Base-by-base conservation (phyloP, 2,888 invertebrate species). In the Ichneumoninae sp. region DNA sequence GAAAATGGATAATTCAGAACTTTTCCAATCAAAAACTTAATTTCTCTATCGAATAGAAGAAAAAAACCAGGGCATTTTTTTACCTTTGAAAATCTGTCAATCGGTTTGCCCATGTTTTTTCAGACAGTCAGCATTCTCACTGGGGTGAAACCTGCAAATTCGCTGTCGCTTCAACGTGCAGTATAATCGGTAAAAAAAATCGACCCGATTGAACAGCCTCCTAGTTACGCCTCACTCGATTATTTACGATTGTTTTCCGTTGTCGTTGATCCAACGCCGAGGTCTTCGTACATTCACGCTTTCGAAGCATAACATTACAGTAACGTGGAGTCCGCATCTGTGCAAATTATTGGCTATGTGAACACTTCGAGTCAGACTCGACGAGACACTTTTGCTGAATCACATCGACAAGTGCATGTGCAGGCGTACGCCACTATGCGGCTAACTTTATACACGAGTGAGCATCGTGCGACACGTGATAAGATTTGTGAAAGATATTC, bases 401-500 rank as follows among this genome's bases (percentile, higher is more conserved):
- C 57, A 19, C 22, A 16, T 54, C 8, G 22, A 22, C 1, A 54
- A 54, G 22, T 6, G 22, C 26, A 10, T 57, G 57, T 57, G 22
- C 26, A 10, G 10, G 8, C 13, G 13, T 44, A 26, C 54, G 8
- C 54, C 4, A 26, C 54, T 4, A n/a, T 33, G 60, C 16, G 6
- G 26, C 60, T 26, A 1, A n/a, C 16, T 33, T 16, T 63, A 30
- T 13, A 16, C 16, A 33, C 33, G 60, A 63, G 6, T n/a, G 26
- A 30, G 60, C 68, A 16, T 66, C n/a, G 66, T 10, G 33, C 19
- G 54, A 66, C 19, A 26, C 50, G 63, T 19, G 26, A 63, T 70
- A 74, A 83, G 68, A 74, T 74, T 68, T 73, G 60, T 50, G 16
- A 83, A 71, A 83, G 69, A 73, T 50, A 26, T 52, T 65, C 54